These are phyloP conservation scores for Aplysina aerophoba DNA, from an alignment of 37 sponge, comb jelly and placozoan species.

Conservation along the genomic window DNA sequence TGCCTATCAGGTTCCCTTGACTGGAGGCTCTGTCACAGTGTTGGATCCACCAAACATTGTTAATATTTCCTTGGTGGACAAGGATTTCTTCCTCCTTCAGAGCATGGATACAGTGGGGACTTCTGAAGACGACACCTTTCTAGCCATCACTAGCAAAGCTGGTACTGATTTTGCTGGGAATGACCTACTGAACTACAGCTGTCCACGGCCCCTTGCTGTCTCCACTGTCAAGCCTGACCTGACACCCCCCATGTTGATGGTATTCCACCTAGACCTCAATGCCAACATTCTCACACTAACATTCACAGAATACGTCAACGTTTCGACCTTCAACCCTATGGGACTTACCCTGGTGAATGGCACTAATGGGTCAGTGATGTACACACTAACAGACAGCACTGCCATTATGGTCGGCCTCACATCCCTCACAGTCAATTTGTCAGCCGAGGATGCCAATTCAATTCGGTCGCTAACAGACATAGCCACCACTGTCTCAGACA, in stretches of 20 bases:
- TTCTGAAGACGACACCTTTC: conserved; percentile 36
- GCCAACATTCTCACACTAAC: conserved; percentile 56
- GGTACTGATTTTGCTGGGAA: conserved; percentile 69
- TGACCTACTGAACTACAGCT: conserved; percentile 33
- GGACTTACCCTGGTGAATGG: conserved; percentile 63
- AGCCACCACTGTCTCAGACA: conserved; percentile 55
- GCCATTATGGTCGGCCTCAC: conserved; percentile 37
- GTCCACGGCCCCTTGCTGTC: conserved; percentile 13
- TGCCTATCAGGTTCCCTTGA: background rate
- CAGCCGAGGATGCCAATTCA: conserved; percentile 62
- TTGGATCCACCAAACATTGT: conserved; percentile 38
- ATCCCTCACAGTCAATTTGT: conserved; percentile 39
- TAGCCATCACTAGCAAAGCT: conserved; percentile 49
- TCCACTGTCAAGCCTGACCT: conserved; percentile 48
- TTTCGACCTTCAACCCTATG: conserved; percentile 56
- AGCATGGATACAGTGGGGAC: conserved; percentile 40
- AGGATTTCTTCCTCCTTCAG: conserved; percentile 79
- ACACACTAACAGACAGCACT: conserved; percentile 30
- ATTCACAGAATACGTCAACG: conserved; percentile 73
- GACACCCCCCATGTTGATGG: conserved; percentile 48
- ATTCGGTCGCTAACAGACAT: conserved; percentile 61
- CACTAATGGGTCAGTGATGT: background rate
- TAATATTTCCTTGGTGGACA: conserved; percentile 42
- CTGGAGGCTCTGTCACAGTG: background rate
- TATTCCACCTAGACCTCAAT: conserved; percentile 74